Evolutionary conservation across 2,113 vertebrate species (phyloP), one percentile per base, ranked within the genome.

Genomic region (Xenus cinereus): DNA sequence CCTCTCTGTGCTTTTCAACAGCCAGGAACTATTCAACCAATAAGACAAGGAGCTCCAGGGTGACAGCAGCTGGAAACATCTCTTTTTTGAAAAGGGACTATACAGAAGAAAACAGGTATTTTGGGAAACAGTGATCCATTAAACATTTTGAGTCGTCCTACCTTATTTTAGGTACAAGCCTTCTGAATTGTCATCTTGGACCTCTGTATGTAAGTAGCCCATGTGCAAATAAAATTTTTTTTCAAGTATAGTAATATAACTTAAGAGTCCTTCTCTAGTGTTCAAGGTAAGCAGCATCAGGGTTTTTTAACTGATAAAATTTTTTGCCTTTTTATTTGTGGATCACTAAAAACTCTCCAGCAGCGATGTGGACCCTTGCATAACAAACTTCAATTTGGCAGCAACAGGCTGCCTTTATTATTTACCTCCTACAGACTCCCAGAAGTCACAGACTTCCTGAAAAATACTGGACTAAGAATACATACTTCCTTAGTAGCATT

Each of bases 1-100:
- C 3, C 68, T 81, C 95, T 92, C 87, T 96, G 87, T 94, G 84
- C 77, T 97, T 97, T 97, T 93, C 84, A 92, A 91, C 39, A 95
- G 75, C 64, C 71, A 37, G 43, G 62, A 96, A 92, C 66, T 92
- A 72, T 72, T 87, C 8, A 90, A 87, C 56, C 50, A 84, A 20
- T 75, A 95, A 94, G 48, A 94, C 95, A 90, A 51, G 18, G 24
- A 87, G 41, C 28, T 77, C 73, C 56, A 41, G 7, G 17, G 16
- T 41, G 37, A 53, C n/a, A 85, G 84, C 93, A 59, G 24, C 60
- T 57, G 39, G 15, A 54, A 85, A 74, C 22, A 37, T 28, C 60
- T 72, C 12, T 68, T 50, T 79, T 68, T 54, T 81, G 32, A 83
- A 85, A 83, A 43, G 9, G 14, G 10, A 71, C 68, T 64, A 80